These are phyloP conservation scores for Bryconaethiops microstoma DNA, from an alignment of 2,797 vertebrate species.

Conservation along the genomic window DNA sequence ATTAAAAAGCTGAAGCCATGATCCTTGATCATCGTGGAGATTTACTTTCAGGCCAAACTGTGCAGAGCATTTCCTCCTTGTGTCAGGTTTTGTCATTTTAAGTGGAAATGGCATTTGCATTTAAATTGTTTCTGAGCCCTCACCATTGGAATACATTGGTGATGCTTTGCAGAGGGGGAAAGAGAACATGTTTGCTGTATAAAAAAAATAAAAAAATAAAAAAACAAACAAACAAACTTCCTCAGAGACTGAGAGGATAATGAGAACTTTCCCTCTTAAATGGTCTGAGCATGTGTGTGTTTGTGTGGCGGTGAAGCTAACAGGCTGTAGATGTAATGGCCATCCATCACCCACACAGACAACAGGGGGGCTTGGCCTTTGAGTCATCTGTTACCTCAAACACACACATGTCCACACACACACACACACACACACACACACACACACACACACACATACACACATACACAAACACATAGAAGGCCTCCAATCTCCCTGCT, in stretches of 20 bases:
- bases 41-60: slow-evolving; percentile 15
- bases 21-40: slow-evolving; percentile 25
- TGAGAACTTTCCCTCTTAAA: slow-evolving; percentile 48
- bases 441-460: slow-evolving; percentile 29
- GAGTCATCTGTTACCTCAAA: slow-evolving; percentile 58
- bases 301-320: slow-evolving; percentile 60
- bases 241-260: slow-evolving; percentile 47
- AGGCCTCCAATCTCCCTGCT: slow-evolving; percentile 56
- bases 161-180: slow-evolving; percentile 16
- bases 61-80: slow-evolving; percentile 27
- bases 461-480: slow-evolving; percentile 34
- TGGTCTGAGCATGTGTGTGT: slow-evolving; percentile 13
- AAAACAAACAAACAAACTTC: slow-evolving; percentile 44
- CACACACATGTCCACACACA: slow-evolving; percentile 35
- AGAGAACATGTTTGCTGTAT: slow-evolving; percentile 7
- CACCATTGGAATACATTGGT: slow-evolving; percentile 12
- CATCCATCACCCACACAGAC: slow-evolving; percentile 77
- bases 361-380: slow-evolving; percentile 64
- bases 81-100: slow-evolving; percentile 42
- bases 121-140: slow-evolving; percentile 38
- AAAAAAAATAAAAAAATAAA: background rate
- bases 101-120: slow-evolving; percentile 45
- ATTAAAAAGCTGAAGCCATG: slow-evolving; percentile 6
- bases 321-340: slow-evolving; percentile 69
- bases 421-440: slow-evolving; percentile 38